Conservation (phyloP, 1,140 invertebrate genomes). For the Lepidotrigona ventralis region DNA sequence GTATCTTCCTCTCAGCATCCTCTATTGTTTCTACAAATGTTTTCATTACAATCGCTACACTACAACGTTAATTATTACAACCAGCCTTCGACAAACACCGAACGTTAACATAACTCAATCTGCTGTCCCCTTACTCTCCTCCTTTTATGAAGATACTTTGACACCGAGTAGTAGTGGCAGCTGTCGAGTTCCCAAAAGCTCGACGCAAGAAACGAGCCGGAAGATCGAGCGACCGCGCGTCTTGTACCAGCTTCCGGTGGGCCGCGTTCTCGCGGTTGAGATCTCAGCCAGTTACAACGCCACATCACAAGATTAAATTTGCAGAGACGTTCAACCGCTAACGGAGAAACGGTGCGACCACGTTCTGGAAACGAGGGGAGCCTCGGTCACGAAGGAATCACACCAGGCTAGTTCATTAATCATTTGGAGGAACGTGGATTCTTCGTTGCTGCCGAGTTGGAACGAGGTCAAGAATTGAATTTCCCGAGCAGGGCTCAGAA, state of each 20-base stretch:
- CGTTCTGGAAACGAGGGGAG: neutral
- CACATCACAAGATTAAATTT: constrained; percentile 8
- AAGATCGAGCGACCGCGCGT: constrained; percentile 5
- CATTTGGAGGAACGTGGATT: neutral
- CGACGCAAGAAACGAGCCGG: constrained; percentile 3
- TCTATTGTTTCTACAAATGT: neutral
- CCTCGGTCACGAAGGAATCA: neutral
- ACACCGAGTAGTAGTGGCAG: neutral
- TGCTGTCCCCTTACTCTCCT: no score
- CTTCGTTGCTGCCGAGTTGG: neutral
- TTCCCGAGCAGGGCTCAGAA: neutral
- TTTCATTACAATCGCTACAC: no score
- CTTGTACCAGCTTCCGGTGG: neutral
- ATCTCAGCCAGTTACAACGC: constrained; percentile 5
- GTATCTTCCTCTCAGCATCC: no score
- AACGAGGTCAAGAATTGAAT: neutral
- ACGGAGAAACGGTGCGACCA: neutral
- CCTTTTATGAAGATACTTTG: neutral
- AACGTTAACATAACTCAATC: no score
- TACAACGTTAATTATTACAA: neutral
- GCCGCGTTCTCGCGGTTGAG: neutral
- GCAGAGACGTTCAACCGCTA: neutral
- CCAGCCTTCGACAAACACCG: no score
- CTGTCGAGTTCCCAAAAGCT: neutral
- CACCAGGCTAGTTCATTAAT: neutral